A percentile compares a stretch with the other conserved stretches of the same genome.
Conservation (phyloP, 2,113 vertebrate genomes). For the Hyaena hyaena region DNA sequence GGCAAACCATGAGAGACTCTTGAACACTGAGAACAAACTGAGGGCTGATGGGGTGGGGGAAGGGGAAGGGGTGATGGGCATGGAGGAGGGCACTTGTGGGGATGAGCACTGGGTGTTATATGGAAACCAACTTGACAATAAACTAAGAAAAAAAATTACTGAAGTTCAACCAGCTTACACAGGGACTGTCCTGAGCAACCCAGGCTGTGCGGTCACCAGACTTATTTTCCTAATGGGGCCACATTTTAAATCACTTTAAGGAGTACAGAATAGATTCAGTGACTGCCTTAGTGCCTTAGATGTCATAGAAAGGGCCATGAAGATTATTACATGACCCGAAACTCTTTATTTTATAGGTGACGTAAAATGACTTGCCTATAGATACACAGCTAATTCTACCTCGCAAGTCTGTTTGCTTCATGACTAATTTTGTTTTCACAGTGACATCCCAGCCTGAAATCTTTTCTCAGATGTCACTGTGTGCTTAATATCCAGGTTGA, state of each 20-base stretch:
- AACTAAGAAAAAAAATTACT: neutral
- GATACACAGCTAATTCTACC: neutral
- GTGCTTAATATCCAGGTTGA: neutral
- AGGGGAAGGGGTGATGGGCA: too few species aligned
- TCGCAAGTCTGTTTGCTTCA: neutral
- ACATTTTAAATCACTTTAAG: too few species aligned
- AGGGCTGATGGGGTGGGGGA: too few species aligned
- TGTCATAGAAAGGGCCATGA: neutral
- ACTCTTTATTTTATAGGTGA: neutral
- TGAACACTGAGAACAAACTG: too few species aligned
- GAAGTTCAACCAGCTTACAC: neutral
- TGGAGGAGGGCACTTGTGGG: too few species aligned
- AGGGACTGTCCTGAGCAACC: too few species aligned
- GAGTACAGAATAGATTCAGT: neutral
- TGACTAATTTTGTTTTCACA: neutral
- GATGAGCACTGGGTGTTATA: too few species aligned
- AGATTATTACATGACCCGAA: neutral
- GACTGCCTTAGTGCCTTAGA: neutral
- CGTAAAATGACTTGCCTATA: neutral
- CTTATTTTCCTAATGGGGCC: neutral
- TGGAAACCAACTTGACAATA: too few species aligned
- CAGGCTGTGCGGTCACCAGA: neutral
- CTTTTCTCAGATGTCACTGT: neutral
- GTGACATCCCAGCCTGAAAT: neutral
- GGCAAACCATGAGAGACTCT: too few species aligned